Base-by-base conservation (phyloP, 2,888 invertebrate genomes). In the Schizotus pectinicornis region DNA sequence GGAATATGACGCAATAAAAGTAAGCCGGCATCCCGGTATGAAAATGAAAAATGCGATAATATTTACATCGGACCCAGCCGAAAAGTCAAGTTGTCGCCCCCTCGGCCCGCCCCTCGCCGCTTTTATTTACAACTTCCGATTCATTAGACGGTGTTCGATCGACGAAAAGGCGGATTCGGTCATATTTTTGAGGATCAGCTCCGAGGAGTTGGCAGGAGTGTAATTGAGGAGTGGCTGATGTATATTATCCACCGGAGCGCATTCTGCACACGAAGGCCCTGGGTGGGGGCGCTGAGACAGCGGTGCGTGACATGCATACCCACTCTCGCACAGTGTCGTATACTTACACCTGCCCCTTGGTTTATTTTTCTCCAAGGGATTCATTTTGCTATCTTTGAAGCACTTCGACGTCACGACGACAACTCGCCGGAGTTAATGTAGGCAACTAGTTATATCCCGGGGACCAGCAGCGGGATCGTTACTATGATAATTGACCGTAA, bases 201-300 rank as follows among this genome's bases (percentile, higher is more conserved):
- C 33, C 13, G 33, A 43, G 43, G 43, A 43, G 43, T 9, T 56
- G 36, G 58, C 34, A 47, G 53, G 50, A 43, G 34, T 51, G 59
- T 59, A 59, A 59, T 59, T 47, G 59, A 59, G 59, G 59, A 59
- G 70, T 73, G 71, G 71, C 71, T 67, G 65, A 63, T 59, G 59
- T 59, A 49, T 59, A 59, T 59, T 59, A 59, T 59, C 59, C 59
- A 51, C 55, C 56, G 68, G 64, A 68, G 67, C 67, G 70, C 68
- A 73, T 73, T 72, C 73, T 62, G 67, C 67, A 71, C 73, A 73
- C 73, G 73, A 68, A 71, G 65, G 64, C 55, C 45, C 56, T 42
- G 68, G 67, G 62, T 67, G 67, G 71, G 69, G 69, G 68, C 67
- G 73, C 72, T 72, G 73, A 73, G 73, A 72, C 73, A 69, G 72